phyloP scores from a whole-genome alignment of 2,888 invertebrate species.

The Platycheirus albimanus region DNA sequence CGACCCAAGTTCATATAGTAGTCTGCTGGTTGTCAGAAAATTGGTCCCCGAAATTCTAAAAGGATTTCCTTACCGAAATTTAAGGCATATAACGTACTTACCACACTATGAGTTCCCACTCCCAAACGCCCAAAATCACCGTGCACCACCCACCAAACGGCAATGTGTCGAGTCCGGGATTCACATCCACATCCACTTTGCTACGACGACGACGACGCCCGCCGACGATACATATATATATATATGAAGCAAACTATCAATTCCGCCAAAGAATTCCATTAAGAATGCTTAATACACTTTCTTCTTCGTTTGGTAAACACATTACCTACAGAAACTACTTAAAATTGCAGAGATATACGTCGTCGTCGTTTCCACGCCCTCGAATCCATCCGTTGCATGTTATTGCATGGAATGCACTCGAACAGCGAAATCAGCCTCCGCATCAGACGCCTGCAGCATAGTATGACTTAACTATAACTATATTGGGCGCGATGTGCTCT shows the following conservation, averaged over 20 bases:
- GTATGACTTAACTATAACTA: slow-evolving; percentile 38
- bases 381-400: slow-evolving; percentile 39
- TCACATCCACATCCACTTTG: no score
- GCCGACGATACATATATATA: neutral
- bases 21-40: slow-evolving; percentile 21
- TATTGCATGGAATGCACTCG: slow-evolving; percentile 54
- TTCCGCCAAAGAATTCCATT: slow-evolving; percentile 67
- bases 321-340: slow-evolving; percentile 70
- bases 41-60: slow-evolving; percentile 21
- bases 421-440: slow-evolving; percentile 22
- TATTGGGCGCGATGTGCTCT: slow-evolving; percentile 38
- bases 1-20: slow-evolving; percentile 21
- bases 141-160: no score
- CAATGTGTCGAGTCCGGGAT: no score
- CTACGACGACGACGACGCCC: no score
- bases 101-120: no score
- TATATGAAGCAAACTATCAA: slow-evolving; percentile 63
- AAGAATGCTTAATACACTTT: slow-evolving; percentile 66
- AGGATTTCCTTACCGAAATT: slow-evolving; percentile 25
- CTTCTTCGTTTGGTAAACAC: slow-evolving; percentile 63
- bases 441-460: slow-evolving; percentile 31
- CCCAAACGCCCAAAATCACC: no score
- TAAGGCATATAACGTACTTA: neutral
- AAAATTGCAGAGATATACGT: slow-evolving; percentile 62
- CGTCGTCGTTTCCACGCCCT: slow-evolving; percentile 9